A percentile compares a stretch with the other conserved stretches of the same genome.
Conservation (phyloP, 2,797 vertebrate genomes). For the Carapus acus region DNA sequence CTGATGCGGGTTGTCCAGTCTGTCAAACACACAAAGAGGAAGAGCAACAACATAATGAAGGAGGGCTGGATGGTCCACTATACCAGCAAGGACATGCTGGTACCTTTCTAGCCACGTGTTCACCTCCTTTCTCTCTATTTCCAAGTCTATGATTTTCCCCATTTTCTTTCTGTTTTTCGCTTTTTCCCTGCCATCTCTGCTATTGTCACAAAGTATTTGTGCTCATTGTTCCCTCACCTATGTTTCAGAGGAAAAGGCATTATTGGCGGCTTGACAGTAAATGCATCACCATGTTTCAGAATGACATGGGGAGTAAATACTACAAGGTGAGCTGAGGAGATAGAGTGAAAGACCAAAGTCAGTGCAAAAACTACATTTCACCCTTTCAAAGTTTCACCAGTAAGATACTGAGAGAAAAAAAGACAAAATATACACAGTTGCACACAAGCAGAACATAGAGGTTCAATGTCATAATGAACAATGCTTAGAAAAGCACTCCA, state of each 20-base stretch:
- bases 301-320: slow-evolving; percentile 94
- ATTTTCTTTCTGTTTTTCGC: not conserved
- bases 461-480: no score
- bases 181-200: not conserved
- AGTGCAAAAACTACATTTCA: not conserved
- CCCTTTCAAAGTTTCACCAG: no score
- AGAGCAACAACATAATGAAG: slow-evolving; percentile 91
- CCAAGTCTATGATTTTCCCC: no score
- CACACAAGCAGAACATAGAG: no score
- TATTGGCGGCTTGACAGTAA: slow-evolving; percentile 98
- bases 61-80: slow-evolving; percentile 98
- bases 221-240: no score
- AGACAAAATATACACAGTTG: no score
- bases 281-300: slow-evolving; percentile 94
- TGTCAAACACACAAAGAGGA: slow-evolving; percentile 94
- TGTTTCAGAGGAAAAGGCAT: slow-evolving; percentile 86
- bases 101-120: slow-evolving; percentile 52
- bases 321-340: slow-evolving; percentile 83
- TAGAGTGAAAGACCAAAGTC: not conserved
- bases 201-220: no score
- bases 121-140: not conserved
- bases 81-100: slow-evolving; percentile 92
- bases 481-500: no score
- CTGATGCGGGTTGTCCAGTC: slow-evolving; percentile 97
- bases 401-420: no score